phyloP scores from a whole-genome alignment of 2,113 vertebrate genomes.

The Cottus gobio region DNA sequence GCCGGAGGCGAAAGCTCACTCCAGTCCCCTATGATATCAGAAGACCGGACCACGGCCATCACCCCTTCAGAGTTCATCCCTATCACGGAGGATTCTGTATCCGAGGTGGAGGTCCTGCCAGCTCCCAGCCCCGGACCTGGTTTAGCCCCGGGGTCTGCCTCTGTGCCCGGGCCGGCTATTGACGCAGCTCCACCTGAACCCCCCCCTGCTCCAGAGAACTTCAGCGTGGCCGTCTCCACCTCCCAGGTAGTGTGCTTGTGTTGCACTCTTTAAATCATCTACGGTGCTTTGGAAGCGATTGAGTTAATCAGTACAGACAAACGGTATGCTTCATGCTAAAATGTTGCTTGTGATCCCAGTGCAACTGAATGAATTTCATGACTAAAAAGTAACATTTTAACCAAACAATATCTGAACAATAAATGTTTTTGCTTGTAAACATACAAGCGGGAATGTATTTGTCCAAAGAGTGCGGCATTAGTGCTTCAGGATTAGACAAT shows the following conservation, averaged over 20 bases:
- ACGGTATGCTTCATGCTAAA: neutral
- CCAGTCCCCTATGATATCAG: constrained; percentile 91
- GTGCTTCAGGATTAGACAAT: neutral
- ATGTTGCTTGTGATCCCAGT: neutral
- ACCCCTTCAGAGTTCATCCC: constrained; percentile 94
- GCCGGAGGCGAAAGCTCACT: constrained; percentile 89
- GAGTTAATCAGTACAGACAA: neutral
- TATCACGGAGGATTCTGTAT: constrained; percentile 93
- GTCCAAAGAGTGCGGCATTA: neutral
- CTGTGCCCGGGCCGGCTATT: constrained; percentile 24
- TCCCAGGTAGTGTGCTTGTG: constrained; percentile 78
- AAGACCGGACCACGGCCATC: constrained; percentile 92
- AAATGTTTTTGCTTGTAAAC: neutral
- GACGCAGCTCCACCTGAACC: constrained; percentile 44
- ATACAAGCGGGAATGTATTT: neutral
- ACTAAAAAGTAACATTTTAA: neutral
- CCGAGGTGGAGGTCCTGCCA: constrained; percentile 88
- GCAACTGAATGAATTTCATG: neutral
- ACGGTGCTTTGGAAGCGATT: constrained; percentile 3
- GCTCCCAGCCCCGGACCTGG: constrained; percentile 79
- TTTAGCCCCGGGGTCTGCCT: constrained; percentile 22
- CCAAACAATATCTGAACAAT: neutral
- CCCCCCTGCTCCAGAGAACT: constrained; percentile 75
- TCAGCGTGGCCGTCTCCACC: constrained; percentile 81
- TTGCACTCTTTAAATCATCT: neutral